phyloP scores from a whole-genome alignment of 2,888 invertebrate genomes.

The Linnaemya vulpina region DNA sequence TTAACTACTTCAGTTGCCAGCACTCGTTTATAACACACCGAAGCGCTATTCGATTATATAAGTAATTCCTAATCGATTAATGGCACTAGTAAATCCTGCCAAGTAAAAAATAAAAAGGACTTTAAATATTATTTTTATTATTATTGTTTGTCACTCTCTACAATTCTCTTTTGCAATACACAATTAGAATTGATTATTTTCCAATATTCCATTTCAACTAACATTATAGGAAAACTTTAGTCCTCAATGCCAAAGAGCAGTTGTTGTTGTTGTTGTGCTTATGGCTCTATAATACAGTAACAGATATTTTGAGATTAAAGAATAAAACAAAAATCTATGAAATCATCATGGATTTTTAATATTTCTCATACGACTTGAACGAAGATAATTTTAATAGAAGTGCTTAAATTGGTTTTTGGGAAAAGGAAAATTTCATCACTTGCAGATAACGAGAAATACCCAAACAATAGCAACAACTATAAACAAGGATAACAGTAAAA shows the following conservation, averaged over 20 bases:
- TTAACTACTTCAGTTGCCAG: too few relatives aligned
- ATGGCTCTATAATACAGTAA: conserved; percentile 3
- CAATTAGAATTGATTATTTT: neutral
- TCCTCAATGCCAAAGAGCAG: neutral
- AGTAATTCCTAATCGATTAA: too few relatives aligned
- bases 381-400: neutral
- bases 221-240: neutral
- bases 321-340: conserved; percentile 26
- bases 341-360: conserved; percentile 39
- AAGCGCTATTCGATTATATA: too few relatives aligned
- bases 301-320: conserved; percentile 19
- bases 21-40: too few relatives aligned
- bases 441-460: conserved; percentile 10
- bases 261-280: neutral
- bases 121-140: neutral
- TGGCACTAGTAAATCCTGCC: too few relatives aligned
- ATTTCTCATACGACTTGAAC: neutral
- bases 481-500: neutral
- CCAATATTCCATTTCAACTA: neutral
- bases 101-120: neutral
- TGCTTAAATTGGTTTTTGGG: conserved; percentile 43
- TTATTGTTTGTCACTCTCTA: neutral
- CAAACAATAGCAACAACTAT: neutral
- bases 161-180: neutral
- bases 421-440: conserved; percentile 19